These are phyloP conservation scores for Ischnus inquisitorius DNA, from an alignment of 2,888 invertebrate species.

Conservation along the genomic window DNA sequence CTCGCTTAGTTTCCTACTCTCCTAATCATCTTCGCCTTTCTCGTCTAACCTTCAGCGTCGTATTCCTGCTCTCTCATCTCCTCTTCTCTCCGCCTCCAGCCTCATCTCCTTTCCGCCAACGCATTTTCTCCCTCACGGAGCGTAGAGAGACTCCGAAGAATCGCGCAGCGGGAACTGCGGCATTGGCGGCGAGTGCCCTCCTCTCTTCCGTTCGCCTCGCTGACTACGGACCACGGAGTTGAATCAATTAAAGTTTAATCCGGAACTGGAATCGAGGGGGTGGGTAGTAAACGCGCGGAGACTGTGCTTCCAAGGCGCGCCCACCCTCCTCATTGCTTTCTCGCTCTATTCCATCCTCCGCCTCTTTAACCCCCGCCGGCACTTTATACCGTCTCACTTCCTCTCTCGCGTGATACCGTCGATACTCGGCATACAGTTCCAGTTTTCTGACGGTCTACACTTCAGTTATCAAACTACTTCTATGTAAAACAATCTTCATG, in stretches of 20 bases:
- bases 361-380: constrained; percentile 66
- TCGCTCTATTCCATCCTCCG: constrained; percentile 72
- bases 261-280: constrained; percentile 85
- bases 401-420: constrained; percentile 34
- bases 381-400: constrained; percentile 51
- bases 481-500: background rate
- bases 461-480: constrained; percentile 32
- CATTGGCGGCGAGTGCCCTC: constrained; percentile 78
- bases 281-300: constrained; percentile 19
- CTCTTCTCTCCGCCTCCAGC: background rate
- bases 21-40: constrained; percentile 49
- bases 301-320: constrained; percentile 19
- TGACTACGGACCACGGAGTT: constrained; percentile 83
- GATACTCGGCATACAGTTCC: constrained; percentile 42
- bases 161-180: constrained; percentile 67
- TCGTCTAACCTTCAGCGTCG: constrained; percentile 22
- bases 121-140: constrained; percentile 36
- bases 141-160: constrained; percentile 67
- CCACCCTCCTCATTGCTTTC: constrained; percentile 65
- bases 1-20: constrained; percentile 20
- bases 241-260: constrained; percentile 89
- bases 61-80: constrained; percentile 3
- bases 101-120: background rate
- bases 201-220: constrained; percentile 80
- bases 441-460: constrained; percentile 20